A percentile compares a stretch with the other conserved stretches of the same genome.
These are phyloP conservation scores for Sebastes ruberrimus DNA, from an alignment of 2,797 vertebrate genomes.

Conservation along the genomic window DNA sequence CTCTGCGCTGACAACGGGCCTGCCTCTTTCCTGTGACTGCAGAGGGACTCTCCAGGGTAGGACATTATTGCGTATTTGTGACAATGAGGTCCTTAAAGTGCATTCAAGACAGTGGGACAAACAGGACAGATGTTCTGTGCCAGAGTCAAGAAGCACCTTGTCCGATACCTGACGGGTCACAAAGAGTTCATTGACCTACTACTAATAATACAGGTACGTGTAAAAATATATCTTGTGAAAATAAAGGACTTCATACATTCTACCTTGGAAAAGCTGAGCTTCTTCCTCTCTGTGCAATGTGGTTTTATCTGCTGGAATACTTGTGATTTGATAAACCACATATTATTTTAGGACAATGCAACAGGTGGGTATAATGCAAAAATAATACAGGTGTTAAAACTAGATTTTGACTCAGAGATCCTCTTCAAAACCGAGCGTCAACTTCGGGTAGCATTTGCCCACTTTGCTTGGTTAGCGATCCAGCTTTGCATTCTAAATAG, in stretches of 20 bases:
- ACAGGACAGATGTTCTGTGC: neutral
- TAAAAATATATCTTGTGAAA: neutral
- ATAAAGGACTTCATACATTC: neutral
- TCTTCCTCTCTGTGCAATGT: neutral
- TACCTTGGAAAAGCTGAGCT: neutral
- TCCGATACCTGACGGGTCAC: neutral
- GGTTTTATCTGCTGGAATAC: neutral
- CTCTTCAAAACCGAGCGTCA: neutral
- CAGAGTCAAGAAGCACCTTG: neutral
- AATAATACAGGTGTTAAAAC: too few species aligned
- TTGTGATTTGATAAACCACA: neutral
- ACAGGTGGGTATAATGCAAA: neutral
- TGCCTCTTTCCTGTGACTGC: conserved; percentile 1
- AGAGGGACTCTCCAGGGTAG: conserved; percentile 12
- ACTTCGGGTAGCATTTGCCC: neutral
- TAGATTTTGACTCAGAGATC: neutral
- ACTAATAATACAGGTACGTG: neutral
- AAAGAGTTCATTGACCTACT: too few species aligned
- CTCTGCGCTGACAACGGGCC: neutral
- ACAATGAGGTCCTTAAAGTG: neutral
- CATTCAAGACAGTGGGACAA: neutral
- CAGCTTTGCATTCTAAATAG: too few species aligned
- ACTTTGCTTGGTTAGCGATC: too few species aligned
- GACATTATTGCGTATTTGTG: conserved; percentile 15
- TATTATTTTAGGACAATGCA: neutral